Evolutionary conservation across 2,113 vertebrate species (phyloP).

Genomic region (Anoura caudifer): DNA sequence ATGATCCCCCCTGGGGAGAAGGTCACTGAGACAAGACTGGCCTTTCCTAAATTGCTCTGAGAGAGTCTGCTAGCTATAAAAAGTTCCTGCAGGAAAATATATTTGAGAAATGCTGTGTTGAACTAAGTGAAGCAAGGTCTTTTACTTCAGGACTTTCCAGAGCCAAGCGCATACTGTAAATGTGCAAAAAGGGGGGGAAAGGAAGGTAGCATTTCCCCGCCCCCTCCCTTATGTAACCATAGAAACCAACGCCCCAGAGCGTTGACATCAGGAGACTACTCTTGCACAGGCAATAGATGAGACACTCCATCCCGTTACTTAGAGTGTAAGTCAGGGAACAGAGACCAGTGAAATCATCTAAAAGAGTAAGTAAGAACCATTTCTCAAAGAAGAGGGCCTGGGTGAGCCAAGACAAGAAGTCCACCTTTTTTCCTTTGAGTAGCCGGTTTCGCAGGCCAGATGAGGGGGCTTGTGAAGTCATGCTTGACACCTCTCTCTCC

Average conservation of each 20-base stretch:
- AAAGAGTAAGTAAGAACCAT: background rate
- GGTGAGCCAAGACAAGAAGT: background rate
- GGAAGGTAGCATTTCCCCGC: background rate
- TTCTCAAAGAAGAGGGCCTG: background rate
- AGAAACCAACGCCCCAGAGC: background rate
- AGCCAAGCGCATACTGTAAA: background rate
- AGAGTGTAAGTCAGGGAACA: background rate
- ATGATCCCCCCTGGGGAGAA: background rate
- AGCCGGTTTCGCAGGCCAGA: background rate
- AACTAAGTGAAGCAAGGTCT: background rate
- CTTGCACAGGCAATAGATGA: background rate
- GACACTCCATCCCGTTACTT: accelerated
- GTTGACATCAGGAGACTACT: accelerated
- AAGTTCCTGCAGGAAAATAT: background rate
- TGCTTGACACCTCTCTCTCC: background rate
- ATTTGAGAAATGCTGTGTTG: background rate
- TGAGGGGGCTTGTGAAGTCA: background rate
- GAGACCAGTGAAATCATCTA: background rate
- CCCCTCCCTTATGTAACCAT: too few species aligned
- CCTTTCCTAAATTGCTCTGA: background rate
- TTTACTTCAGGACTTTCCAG: background rate
- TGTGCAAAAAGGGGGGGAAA: background rate
- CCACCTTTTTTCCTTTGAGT: background rate
- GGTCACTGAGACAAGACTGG: background rate
- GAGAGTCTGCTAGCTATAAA: background rate